phyloP scores from a whole-genome alignment of 2,888 invertebrate genomes.

The Nyleta sp. region DNA sequence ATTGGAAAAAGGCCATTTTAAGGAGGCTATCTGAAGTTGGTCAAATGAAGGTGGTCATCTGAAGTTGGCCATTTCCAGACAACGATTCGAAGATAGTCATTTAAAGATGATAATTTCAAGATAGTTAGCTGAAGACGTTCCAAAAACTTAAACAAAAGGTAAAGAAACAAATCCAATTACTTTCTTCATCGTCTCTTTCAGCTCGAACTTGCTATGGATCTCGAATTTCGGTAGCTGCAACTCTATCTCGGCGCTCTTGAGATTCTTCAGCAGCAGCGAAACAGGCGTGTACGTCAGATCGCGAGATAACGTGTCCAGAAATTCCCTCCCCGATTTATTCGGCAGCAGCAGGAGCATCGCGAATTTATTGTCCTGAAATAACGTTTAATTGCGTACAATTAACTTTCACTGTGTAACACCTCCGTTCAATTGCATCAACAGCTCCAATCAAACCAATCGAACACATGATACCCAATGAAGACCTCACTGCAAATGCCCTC shows the following conservation, averaged over 20 bases:
- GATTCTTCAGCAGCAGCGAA: conserved; percentile 48
- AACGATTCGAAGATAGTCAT: too few species aligned
- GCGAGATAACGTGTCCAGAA: conserved; percentile 41
- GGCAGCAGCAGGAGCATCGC: conserved; percentile 51
- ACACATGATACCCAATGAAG: too few species aligned
- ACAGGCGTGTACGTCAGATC: conserved; percentile 53
- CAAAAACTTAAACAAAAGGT: not conserved
- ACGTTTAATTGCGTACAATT: conserved; percentile 10
- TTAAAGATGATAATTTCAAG: too few species aligned
- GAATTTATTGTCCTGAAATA: conserved; percentile 45
- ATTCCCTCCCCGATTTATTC: conserved; percentile 45
- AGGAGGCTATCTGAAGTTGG: too few species aligned
- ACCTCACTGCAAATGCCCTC: conserved; percentile 77
- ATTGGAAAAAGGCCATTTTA: too few species aligned
- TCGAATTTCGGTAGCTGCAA: conserved; percentile 56
- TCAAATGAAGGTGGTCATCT: too few species aligned
- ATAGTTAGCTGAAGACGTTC: too few species aligned
- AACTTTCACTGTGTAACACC: not conserved
- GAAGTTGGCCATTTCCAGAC: too few species aligned
- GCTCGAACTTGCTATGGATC: conserved; percentile 50
- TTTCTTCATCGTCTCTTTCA: conserved; percentile 39
- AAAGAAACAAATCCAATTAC: conserved; percentile 31
- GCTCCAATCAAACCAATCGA: too few species aligned
- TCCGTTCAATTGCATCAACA: not conserved
- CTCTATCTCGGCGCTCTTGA: conserved; percentile 44